phyloP scores from a whole-genome alignment of 2,888 invertebrate species.

The Keiferia lycopersicella region DNA sequence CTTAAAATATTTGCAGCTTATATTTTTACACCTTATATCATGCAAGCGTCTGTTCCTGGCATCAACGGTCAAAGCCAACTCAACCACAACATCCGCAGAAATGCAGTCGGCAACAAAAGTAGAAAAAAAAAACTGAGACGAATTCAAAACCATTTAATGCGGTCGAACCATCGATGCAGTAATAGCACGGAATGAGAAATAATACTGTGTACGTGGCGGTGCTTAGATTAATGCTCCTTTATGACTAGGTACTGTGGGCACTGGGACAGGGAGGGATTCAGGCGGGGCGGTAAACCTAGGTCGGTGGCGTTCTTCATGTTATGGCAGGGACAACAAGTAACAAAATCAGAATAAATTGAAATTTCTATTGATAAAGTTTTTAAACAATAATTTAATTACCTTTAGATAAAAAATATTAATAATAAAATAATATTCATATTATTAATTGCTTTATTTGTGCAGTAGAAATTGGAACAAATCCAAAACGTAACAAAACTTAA shows the following conservation, averaged over 20 bases:
- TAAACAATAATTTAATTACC: too few species aligned
- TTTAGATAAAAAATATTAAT: too few species aligned
- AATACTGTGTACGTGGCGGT: constrained; percentile 23
- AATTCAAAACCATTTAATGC: constrained; percentile 32
- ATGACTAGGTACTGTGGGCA: constrained; percentile 22
- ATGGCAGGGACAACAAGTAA: too few species aligned
- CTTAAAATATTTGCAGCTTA: too few species aligned
- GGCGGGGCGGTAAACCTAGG: background rate
- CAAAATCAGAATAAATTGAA: too few species aligned
- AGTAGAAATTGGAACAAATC: too few species aligned
- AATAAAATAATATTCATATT: too few species aligned
- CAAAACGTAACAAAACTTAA: too few species aligned
- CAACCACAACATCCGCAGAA: constrained; percentile 23
- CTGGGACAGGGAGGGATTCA: background rate
- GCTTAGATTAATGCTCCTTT: constrained; percentile 25
- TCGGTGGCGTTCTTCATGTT: too few species aligned
- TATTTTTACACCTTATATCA: too few species aligned
- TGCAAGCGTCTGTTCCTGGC: background rate
- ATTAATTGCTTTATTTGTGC: too few species aligned
- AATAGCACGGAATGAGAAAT: constrained; percentile 20
- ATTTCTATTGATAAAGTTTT: too few species aligned
- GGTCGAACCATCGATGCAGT: constrained; percentile 24
- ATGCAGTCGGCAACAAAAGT: constrained; percentile 5
- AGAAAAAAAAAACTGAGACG: constrained; percentile 29
- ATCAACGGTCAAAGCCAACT: background rate